Evolutionary conservation across 2,797 vertebrate species (phyloP).

Genomic region (Scyliorhinus canicula): DNA sequence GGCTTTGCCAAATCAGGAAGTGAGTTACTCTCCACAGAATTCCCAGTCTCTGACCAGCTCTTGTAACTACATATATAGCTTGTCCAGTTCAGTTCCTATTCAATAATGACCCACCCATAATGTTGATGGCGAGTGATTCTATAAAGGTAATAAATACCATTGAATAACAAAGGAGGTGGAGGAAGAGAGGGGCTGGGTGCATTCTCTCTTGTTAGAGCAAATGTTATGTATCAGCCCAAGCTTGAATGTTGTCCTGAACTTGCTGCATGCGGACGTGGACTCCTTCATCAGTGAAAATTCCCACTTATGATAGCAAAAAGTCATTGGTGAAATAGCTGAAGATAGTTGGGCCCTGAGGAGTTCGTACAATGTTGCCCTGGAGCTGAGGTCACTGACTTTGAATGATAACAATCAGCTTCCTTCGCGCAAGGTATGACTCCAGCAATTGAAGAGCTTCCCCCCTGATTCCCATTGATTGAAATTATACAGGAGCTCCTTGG

Average conservation of each 20-base stretch:
- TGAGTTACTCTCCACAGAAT: background rate
- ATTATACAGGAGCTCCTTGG: background rate
- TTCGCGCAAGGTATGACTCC: background rate
- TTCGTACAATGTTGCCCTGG: background rate
- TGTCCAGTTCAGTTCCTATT: background rate
- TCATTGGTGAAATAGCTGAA: background rate
- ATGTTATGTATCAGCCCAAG: background rate
- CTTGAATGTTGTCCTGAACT: background rate
- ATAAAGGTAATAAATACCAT: too few species aligned
- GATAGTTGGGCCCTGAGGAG: background rate
- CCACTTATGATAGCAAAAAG: background rate
- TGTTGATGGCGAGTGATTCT: background rate
- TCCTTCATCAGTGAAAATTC: background rate
- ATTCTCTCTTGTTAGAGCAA: background rate
- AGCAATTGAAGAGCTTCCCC: background rate
- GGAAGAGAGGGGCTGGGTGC: background rate
- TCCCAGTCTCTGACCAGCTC: background rate
- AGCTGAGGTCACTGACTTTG: background rate
- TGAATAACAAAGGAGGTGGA: background rate
- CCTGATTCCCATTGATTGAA: background rate
- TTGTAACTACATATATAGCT: background rate
- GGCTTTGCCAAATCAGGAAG: background rate
- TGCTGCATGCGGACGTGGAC: background rate
- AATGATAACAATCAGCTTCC: background rate
- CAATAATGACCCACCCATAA: background rate